Evolutionary conservation across 1,140 invertebrate species (phyloP).

Genomic region (Phocides pigmalion): DNA sequence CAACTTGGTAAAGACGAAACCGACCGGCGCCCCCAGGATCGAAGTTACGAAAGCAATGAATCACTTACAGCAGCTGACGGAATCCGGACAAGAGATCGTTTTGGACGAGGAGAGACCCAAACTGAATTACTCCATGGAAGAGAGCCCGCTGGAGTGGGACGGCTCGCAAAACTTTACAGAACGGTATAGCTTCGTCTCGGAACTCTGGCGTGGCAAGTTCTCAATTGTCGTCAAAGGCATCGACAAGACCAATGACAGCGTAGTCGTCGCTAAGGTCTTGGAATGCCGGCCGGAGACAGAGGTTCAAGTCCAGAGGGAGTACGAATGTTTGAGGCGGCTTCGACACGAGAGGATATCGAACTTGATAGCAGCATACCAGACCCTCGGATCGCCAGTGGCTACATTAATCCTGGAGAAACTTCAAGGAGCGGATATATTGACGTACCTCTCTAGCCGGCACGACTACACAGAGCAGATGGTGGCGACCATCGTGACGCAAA

Average conservation of each 20-base stretch:
- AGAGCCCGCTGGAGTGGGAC: conserved; percentile 89
- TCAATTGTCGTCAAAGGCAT: conserved; percentile 93
- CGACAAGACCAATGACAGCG: conserved; percentile 88
- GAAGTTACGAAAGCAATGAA: conserved; percentile 91
- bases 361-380: conserved; percentile 89
- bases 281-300: conserved; percentile 88
- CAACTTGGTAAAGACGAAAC: conserved; percentile 87
- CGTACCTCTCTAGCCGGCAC: conserved; percentile 93
- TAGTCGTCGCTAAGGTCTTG: conserved; percentile 92
- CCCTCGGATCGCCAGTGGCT: conserved; percentile 86
- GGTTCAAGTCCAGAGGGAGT: conserved; percentile 89
- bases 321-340: conserved; percentile 90
- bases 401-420: conserved; percentile 94
- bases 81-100: conserved; percentile 89
- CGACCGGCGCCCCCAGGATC: conserved; percentile 87
- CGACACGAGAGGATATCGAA: conserved; percentile 93
- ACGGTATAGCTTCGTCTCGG: conserved; percentile 92
- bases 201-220: conserved; percentile 93
- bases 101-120: conserved; percentile 86
- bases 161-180: conserved; percentile 87
- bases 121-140: conserved; percentile 90
- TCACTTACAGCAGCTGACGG: conserved; percentile 92
- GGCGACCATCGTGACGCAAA: conserved; percentile 91
- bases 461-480: conserved; percentile 96
- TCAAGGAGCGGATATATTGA: conserved; percentile 95